Base-by-base conservation (phyloP, 1,140 invertebrate genomes). In the Lepidurus arcticus region DNA sequence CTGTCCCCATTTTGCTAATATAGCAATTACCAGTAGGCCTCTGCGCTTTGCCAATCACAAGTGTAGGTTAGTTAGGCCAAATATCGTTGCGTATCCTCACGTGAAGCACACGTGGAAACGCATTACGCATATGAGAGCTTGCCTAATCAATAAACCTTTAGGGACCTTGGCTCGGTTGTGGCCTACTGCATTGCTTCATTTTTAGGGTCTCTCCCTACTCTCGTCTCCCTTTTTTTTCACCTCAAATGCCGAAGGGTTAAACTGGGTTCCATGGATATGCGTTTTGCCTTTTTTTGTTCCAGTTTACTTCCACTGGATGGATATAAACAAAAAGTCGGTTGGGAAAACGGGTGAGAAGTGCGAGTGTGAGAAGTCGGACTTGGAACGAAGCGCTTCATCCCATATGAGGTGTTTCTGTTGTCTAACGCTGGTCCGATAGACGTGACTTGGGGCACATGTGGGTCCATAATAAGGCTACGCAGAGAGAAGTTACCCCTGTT, bases 361-460 rank as follows among this genome's bases (percentile, higher is more conserved):
- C 0, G 7, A 47, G 16, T 47, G 1, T 16, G 16, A 47, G 45
- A 11, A 47, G 45, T 10, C 45, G 45, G 10, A 16, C 16, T 47
- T 0, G 45, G 45, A 16, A 16, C 7, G 16, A 47, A 34, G 34
- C 3, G 34, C 34, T 34, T 34, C 45, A 1, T 47, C 45, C 13
- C 53, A 16, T 65, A 7, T 7, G 53, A 9, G 53, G 53, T 65
- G 53, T 65, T 65, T 13, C 53, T 65, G 53, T 65, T 65, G 45
- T 47, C 4, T 21, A 65, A 65, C 53, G 16, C n/a, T 9, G 53
- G 53, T 21, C 53, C 16, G n/a, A 9, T 65, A 65, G 53, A 65
- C 53, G 53, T 65, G 53, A 65, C 53, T 65, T 65, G 53, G 16
- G 13, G 53, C 53, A 65, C 53, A 65, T 65, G 53, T 65, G 53